Evolutionary conservation across 2,113 vertebrate species (phyloP).

Genomic region (Nipponia nippon): DNA sequence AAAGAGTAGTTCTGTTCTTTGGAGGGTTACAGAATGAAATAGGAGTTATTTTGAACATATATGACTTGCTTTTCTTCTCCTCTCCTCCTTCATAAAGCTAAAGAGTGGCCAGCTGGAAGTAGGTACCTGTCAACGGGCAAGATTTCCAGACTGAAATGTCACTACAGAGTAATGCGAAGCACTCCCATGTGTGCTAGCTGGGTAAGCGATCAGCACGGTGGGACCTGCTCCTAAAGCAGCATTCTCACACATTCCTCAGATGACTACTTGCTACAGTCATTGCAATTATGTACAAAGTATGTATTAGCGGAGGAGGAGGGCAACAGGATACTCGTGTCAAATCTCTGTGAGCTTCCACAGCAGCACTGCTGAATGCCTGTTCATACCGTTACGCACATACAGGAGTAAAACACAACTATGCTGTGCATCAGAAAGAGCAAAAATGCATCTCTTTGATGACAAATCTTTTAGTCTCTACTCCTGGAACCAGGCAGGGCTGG

Average conservation of each 20-base stretch:
- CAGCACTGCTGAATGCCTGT: not conserved
- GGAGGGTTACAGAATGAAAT: not conserved
- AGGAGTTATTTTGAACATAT: not conserved
- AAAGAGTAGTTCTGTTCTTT: not conserved
- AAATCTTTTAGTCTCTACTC: not conserved
- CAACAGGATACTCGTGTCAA: not conserved
- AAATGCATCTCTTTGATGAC: not conserved
- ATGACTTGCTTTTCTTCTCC: not conserved
- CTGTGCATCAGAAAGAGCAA: not conserved
- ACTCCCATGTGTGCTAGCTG: not conserved
- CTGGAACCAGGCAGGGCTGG: not conserved
- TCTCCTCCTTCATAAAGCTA: not conserved
- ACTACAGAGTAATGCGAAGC: not conserved
- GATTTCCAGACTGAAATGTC: not conserved
- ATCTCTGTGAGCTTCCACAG: not conserved
- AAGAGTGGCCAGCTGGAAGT: not conserved
- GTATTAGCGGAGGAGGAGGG: not conserved
- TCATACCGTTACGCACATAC: not conserved
- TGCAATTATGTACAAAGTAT: not conserved
- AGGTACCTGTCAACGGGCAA: not conserved
- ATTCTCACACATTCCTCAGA: slow-evolving; percentile 21
- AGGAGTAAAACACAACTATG: not conserved
- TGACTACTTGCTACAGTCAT: not conserved
- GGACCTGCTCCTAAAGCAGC: not conserved
- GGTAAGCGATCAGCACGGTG: not conserved